These are phyloP conservation scores for Altica lythri DNA, from an alignment of 2,888 invertebrate genomes.

Conservation along the genomic window DNA sequence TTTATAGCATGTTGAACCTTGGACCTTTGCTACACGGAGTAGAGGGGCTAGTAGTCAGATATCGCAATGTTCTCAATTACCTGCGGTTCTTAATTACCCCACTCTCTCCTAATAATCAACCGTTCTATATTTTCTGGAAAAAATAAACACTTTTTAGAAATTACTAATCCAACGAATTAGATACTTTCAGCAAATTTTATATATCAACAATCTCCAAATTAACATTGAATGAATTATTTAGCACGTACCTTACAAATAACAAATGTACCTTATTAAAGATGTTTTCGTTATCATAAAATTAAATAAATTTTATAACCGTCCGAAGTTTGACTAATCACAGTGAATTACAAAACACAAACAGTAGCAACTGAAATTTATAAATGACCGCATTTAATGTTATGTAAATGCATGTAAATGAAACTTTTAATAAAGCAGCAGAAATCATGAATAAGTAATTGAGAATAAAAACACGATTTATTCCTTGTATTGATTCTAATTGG, in stretches of 20 bases:
- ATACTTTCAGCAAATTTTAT: no score
- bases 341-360: constrained; percentile 16
- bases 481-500: constrained; percentile 18
- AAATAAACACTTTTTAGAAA: no score
- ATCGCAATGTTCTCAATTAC: no score
- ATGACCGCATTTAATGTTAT: constrained; percentile 13
- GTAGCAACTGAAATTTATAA: constrained; percentile 14
- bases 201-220: no score
- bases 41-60: no score
- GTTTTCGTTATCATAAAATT: constrained; percentile 13
- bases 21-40: no score
- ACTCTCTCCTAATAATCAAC: no score
- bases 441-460: constrained; percentile 24
- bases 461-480: constrained; percentile 16
- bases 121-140: no score
- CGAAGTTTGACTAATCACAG: constrained; percentile 11
- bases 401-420: constrained; percentile 23
- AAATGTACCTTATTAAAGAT: constrained; percentile 9
- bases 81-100: no score
- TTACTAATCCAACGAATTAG: no score
- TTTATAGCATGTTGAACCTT: no score
- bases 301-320: constrained; percentile 2
- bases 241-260: background rate
- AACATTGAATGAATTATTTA: no score
- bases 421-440: constrained; percentile 17